Base-by-base conservation (phyloP, 2,113 vertebrate genomes). In the Eudyptes chrysolophus region DNA sequence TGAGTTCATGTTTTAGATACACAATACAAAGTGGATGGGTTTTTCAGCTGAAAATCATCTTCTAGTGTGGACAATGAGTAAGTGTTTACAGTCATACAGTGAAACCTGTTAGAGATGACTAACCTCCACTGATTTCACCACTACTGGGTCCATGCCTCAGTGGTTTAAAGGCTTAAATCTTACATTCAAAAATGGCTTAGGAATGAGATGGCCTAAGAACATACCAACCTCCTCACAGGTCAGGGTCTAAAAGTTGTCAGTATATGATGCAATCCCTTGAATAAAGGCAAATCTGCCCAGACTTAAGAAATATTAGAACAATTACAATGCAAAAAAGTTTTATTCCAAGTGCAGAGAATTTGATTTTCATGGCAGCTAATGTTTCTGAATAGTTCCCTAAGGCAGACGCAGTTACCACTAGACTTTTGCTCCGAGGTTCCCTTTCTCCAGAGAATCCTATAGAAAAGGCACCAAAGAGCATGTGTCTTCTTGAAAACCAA, bases 101-200 rank as follows among this genome's bases (percentile, higher is more conserved):
- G 46, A 70, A 84, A 42, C 24, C 40, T 0, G 0, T 48, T 34
- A 30, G 8, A 49, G 34, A 11, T 70, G 12, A 49, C 46, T 24
- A 49, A 36, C 10, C 12, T 55, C 24, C 42, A 58, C 25, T 15
- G 16, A 71, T 30, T 65, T 49, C 29, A 54, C 10, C 32, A 30
- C 51, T 27, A 38, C 22, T 46, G 7, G 15, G 25, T 60, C 22
- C 9, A 6, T 21, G 21, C 49, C 55, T 65, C n/a, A 18, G 18
- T 16, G 19, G 29, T 58, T 86, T 32, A 80, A 78, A 6, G 72
- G 30, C 25, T 74, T 66, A 51, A 66, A 70, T 27, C 46, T 44
- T 49, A 30, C 4, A 2, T 46, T 74, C 21, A 77, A 44, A 82
- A 92, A 49, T 1, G 18, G 34, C 68, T 90, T 70, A 29, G 34